These are phyloP conservation scores for Styela clava DNA, from an alignment of 23 tunicate genomes.

Conservation along the genomic window DNA sequence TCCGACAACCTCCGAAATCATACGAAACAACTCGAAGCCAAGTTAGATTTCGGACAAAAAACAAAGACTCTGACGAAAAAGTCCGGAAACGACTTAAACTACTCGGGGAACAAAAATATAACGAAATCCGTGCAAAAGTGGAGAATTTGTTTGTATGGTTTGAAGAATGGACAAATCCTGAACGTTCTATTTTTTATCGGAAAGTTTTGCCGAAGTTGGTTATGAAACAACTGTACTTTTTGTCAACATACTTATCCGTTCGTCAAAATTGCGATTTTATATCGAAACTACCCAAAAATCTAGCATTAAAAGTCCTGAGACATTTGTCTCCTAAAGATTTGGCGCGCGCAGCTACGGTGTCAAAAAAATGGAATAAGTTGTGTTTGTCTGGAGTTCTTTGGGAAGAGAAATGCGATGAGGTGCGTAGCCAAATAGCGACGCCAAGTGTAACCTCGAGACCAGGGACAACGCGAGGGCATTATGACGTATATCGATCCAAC, in stretches of 20 bases:
- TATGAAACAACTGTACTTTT: constrained; percentile 68
- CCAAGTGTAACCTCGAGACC: constrained; percentile 14
- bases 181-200: constrained; percentile 63
- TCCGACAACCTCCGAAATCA: background rate
- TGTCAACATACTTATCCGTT: constrained; percentile 51
- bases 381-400: constrained; percentile 55
- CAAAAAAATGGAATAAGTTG: constrained; percentile 46
- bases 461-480: background rate
- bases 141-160: constrained; percentile 75
- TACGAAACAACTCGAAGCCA: background rate
- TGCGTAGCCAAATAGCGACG: constrained; percentile 38
- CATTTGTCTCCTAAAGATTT: constrained; percentile 66
- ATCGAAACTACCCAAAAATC: constrained; percentile 42
- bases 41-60: background rate
- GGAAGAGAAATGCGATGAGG: constrained; percentile 59
- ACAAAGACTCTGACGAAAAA: background rate
- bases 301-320: constrained; percentile 45
- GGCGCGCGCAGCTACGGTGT: constrained; percentile 63
- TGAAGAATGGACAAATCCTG: constrained; percentile 80
- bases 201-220: constrained; percentile 63
- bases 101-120: constrained; percentile 10
- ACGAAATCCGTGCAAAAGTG: constrained; percentile 55
- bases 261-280: constrained; percentile 66
- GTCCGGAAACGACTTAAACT: constrained; percentile 5
- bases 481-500: constrained; percentile 49